Evolutionary conservation across 2,888 invertebrate genomes (phyloP).

Genomic region (Tachina fera): DNA sequence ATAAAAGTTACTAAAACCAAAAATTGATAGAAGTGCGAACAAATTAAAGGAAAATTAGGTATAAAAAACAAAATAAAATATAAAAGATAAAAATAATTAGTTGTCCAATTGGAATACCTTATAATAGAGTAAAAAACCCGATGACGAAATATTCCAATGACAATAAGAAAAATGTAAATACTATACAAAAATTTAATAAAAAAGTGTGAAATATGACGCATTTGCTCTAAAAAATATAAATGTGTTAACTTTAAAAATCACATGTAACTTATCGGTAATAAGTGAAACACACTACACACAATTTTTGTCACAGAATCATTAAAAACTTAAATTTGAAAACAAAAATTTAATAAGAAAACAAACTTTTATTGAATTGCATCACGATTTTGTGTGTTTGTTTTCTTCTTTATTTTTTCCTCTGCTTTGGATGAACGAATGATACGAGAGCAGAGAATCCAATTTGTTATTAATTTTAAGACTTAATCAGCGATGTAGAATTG

Average conservation of each 20-base stretch:
- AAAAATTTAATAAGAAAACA: conserved; percentile 21
- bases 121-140: conserved; percentile 2
- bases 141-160: conserved; percentile 18
- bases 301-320: conserved; percentile 13
- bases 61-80: neutral
- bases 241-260: conserved; percentile 43
- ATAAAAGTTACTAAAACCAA: neutral
- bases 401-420: conserved; percentile 10
- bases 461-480: conserved; percentile 5
- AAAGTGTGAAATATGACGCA: conserved; percentile 59
- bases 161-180: conserved; percentile 6
- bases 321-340: conserved; percentile 26
- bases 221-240: conserved; percentile 32
- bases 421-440: conserved; percentile 6
- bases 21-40: conserved; percentile 1
- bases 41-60: neutral
- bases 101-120: neutral
- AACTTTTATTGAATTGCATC: conserved; percentile 70
- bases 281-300: neutral
- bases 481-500: conserved; percentile 9
- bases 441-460: conserved; percentile 30
- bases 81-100: neutral
- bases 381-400: conserved; percentile 43
- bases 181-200: neutral
- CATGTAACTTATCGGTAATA: conserved; percentile 33